Evolutionary conservation across 2,113 vertebrate genomes (phyloP).

Genomic region (Centrocercus urophasianus): DNA sequence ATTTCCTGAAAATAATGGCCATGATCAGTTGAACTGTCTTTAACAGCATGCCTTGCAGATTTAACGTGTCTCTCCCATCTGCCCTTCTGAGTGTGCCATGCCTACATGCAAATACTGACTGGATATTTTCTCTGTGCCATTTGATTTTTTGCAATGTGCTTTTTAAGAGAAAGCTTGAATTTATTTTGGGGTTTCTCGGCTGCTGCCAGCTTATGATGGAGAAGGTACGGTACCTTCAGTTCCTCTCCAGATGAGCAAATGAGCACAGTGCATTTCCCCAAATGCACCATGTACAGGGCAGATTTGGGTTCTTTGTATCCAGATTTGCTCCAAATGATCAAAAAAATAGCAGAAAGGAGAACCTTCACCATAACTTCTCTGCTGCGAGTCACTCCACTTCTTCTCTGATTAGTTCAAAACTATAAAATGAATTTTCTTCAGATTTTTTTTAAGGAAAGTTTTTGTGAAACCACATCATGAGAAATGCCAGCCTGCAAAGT

Average conservation of each 20-base stretch:
- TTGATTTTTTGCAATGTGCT: background rate
- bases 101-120: background rate
- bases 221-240: background rate
- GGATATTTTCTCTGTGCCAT: background rate
- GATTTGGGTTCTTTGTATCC: background rate
- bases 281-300: accelerated
- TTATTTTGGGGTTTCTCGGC: background rate
- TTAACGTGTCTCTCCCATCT: background rate
- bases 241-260: background rate
- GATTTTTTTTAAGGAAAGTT: background rate
- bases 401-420: background rate
- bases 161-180: background rate
- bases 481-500: constrained; percentile 12
- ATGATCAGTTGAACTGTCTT: background rate
- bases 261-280: background rate
- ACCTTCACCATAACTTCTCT: background rate
- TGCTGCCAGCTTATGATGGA: background rate
- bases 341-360: background rate
- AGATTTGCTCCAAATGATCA: background rate
- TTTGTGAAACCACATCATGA: background rate
- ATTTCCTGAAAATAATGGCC: background rate
- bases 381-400: background rate
- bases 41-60: background rate
- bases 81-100: background rate
- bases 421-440: background rate